Conservation (phyloP, 2,113 vertebrate species). For the Tragelaphus buxtoni region DNA sequence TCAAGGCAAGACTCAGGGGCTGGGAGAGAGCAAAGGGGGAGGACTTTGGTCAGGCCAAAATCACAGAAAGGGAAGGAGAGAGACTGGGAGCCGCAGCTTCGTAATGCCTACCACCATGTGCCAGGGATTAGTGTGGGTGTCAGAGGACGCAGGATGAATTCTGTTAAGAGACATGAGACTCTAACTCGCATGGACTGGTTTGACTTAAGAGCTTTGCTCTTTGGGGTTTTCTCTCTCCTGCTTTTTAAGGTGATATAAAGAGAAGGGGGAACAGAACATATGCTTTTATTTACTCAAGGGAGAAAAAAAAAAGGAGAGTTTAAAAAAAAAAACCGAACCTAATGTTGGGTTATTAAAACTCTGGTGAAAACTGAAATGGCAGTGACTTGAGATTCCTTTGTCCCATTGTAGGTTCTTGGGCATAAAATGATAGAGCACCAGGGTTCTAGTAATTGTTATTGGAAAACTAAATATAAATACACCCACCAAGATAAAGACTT, state of each 20-base stretch:
- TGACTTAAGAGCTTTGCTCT: background rate
- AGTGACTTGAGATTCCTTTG: constrained; percentile 1
- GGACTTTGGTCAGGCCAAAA: background rate
- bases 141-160: background rate
- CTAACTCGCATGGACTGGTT: background rate
- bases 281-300: constrained; percentile 10
- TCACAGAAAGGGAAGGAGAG: background rate
- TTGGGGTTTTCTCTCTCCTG: background rate
- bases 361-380: background rate
- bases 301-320: background rate
- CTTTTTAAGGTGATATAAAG: background rate
- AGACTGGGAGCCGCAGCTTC: background rate
- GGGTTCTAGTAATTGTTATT: background rate
- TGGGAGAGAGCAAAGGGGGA: background rate
- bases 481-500: constrained; percentile 1
- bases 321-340: background rate
- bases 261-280: background rate
- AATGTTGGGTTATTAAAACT: background rate
- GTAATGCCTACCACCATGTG: background rate
- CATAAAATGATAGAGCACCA: background rate
- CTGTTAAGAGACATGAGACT: background rate
- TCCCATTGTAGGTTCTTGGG: background rate
- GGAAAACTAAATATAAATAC: constrained; percentile 30
- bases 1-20: background rate
- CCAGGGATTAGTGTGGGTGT: background rate